Percentiles rank a stretch among this genome's conserved stretches.
phyloP scores from a whole-genome alignment of 1,140 invertebrate species.

The Leucophenga varia region DNA sequence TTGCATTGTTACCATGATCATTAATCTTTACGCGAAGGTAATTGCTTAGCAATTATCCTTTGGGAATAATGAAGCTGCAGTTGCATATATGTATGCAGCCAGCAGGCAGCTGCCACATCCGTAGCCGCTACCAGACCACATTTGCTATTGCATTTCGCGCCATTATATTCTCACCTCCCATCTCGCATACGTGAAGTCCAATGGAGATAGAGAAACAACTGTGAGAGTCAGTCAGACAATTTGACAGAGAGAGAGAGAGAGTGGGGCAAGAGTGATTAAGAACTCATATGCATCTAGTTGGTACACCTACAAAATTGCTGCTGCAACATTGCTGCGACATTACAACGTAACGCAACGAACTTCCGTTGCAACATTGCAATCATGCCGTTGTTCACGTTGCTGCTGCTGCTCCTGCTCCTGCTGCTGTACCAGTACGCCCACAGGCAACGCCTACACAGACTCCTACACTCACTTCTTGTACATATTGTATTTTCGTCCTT shows the following conservation, averaged over 20 bases:
- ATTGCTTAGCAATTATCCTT: constrained; percentile 51
- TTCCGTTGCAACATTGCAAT: constrained; percentile 27
- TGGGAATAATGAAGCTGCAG: constrained; percentile 16
- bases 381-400: constrained; percentile 9
- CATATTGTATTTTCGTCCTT: constrained; percentile 17
- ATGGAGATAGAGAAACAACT: constrained; percentile 2
- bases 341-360: too few species aligned
- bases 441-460: constrained; percentile 43
- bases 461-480: constrained; percentile 19
- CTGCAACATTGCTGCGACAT: neutral
- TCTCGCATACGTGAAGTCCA: constrained; percentile 3
- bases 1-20: constrained; percentile 27
- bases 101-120: too few species aligned
- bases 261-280: too few species aligned
- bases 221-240: too few species aligned
- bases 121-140: too few species aligned
- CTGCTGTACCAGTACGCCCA: constrained; percentile 24
- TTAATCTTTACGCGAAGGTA: constrained; percentile 50
- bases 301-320: neutral
- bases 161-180: neutral
- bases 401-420: constrained; percentile 27
- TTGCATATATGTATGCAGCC: too few species aligned
- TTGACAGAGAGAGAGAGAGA: too few species aligned
- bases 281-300: too few species aligned
- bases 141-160: neutral